Percentiles rank a stretch among this genome's conserved stretches.
These are phyloP conservation scores for Physocephala rufipes DNA, from an alignment of 2,888 invertebrate species.

Conservation along the genomic window DNA sequence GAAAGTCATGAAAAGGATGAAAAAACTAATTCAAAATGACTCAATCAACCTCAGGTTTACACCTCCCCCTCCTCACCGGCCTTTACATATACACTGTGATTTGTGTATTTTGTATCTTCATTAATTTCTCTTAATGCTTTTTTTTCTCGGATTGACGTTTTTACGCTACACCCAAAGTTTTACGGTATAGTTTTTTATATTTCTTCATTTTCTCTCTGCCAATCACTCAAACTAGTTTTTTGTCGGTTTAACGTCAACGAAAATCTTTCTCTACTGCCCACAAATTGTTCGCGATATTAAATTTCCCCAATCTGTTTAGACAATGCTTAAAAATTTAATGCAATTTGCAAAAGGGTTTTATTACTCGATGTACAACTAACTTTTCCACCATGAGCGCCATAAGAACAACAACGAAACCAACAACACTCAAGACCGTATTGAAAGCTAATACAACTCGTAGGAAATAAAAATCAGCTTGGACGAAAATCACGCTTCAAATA, in stretches of 20 bases:
- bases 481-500: slow-evolving; percentile 37
- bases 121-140: not conserved
- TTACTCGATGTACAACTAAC: not conserved
- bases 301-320: not conserved
- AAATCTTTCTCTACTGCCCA: not conserved
- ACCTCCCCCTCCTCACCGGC: too few species aligned
- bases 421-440: slow-evolving; percentile 4
- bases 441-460: not conserved
- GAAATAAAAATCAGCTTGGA: slow-evolving; percentile 20
- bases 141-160: too few species aligned
- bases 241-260: not conserved
- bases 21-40: too few species aligned
- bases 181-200: too few species aligned
- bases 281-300: not conserved
- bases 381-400: not conserved
- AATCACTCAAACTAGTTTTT: not conserved
- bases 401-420: slow-evolving; percentile 10
- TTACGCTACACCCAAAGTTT: not conserved
- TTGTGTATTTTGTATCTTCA: not conserved
- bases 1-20: too few species aligned
- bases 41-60: too few species aligned
- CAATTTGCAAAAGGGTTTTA: slow-evolving; percentile 9
- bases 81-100: not conserved
- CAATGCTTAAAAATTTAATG: slow-evolving; percentile 10
- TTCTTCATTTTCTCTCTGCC: not conserved